Evolutionary conservation across 2,113 vertebrate genomes (phyloP), one percentile per base, ranked within the genome.

Genomic region (Tricholaema leucomelas): DNA sequence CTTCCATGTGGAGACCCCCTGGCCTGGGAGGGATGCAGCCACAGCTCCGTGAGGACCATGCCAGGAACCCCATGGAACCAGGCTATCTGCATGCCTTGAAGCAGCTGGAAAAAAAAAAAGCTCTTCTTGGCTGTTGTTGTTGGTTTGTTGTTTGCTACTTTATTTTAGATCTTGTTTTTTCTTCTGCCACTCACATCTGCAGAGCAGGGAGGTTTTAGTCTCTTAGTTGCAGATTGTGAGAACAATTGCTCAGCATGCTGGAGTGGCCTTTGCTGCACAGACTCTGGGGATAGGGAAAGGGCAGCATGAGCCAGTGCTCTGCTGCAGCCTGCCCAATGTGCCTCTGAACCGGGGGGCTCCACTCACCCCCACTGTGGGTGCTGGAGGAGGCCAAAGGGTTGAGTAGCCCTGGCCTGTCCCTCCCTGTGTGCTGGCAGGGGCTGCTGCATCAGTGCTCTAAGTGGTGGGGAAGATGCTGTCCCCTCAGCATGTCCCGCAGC

Each of bases 391-490:
- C 5, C 56, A 75, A 52, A 78, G 61, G 56, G 18, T 72, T 71
- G 36, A 82, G 54, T 70, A 65, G 46, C 31, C 33, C 31, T 28
- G 56, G 14, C 17, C 23, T 1, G 0, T 33, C 33, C 13, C 14
- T 75, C 25, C 27, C 71, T 46, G 5, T 1, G 1, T 4, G 8
- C 33, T 35, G 48, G 11, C 46, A 61, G 35, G 24, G 7, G 73
- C 55, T 58, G 61, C 21, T 2, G 5, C 31, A 3, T 4, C 0
- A 0, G 1, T 30, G 30, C 17, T 15, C 20, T 35, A 24, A 64
- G 18, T 36, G 40, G 25, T 81, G 56, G 50, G 70, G 60, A 65
- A 24, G 50, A 16, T 21, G 24, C 56, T 50, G 61, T 76, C 28
- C 59, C 40, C 15, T 67, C 12, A 30, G 28, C 1, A 1, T 42